phyloP scores from a whole-genome alignment of 2,888 invertebrate genomes.

The Macrophya alboannulata region DNA sequence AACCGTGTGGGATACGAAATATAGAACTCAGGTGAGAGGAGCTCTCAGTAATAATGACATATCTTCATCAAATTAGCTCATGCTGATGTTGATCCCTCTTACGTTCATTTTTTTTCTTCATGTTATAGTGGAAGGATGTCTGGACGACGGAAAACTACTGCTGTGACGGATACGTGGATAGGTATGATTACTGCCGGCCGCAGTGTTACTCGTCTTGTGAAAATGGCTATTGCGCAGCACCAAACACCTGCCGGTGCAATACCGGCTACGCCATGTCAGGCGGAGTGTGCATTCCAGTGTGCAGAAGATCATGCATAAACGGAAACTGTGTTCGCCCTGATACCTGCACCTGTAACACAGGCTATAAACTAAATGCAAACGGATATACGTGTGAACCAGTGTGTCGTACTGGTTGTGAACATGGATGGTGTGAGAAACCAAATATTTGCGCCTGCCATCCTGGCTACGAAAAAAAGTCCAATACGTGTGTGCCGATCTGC shows the following conservation, averaged over 20 bases:
- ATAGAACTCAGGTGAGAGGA: conserved; percentile 62
- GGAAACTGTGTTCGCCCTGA: conserved; percentile 82
- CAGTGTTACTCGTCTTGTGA: neutral
- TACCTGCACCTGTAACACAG: conserved; percentile 82
- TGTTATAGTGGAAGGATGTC: neutral
- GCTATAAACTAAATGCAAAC: conserved; percentile 74
- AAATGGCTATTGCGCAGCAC: conserved; percentile 28
- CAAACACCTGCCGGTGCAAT: conserved; percentile 22
- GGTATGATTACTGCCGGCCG: neutral
- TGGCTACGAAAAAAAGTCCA: neutral
- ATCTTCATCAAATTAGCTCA: neutral
- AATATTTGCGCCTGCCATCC: conserved; percentile 25
- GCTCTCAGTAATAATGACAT: neutral
- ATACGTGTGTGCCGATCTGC: conserved; percentile 42
- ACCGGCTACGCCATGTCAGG: neutral
- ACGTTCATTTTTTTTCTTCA: neutral
- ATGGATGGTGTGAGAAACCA: conserved; percentile 21
- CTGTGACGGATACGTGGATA: neutral
- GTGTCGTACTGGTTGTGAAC: neutral
- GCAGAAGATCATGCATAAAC: conserved; percentile 69
- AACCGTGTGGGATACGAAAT: conserved; percentile 60
- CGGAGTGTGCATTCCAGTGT: neutral
- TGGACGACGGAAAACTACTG: neutral
- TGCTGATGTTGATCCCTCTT: neutral
- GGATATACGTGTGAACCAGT: conserved; percentile 68